phyloP scores from a whole-genome alignment of 2,797 vertebrate genomes.

The Strix occidentalis region DNA sequence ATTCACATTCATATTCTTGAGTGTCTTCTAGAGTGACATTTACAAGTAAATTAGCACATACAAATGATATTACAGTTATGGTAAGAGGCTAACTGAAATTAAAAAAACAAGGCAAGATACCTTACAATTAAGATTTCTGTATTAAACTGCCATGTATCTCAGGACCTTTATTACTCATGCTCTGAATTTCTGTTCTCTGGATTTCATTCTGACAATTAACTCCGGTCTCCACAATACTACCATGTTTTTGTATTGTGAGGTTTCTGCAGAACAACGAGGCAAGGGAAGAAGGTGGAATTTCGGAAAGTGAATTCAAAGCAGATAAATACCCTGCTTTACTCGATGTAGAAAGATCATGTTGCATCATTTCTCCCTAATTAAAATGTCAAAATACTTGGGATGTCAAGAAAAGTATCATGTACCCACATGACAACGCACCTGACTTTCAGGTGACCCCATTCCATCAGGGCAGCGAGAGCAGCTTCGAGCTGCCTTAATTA shows the following conservation, averaged over 20 bases:
- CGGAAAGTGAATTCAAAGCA: neutral
- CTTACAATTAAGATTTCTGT: conserved; percentile 20
- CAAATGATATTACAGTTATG: neutral
- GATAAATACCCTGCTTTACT: neutral
- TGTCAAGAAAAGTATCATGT: neutral
- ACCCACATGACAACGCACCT: neutral
- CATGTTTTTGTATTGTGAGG: neutral
- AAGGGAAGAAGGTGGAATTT: neutral
- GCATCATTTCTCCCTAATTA: neutral
- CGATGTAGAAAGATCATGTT: rapidly evolving
- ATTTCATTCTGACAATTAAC: neutral
- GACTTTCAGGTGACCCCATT: neutral
- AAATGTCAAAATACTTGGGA: neutral
- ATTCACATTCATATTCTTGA: conserved; percentile 5
- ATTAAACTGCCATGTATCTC: neutral
- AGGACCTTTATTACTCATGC: neutral
- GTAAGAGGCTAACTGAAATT: neutral
- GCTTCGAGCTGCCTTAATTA: neutral
- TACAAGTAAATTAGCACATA: conserved; percentile 50
- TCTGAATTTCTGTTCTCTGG: neutral
- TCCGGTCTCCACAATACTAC: neutral
- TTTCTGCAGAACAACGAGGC: neutral
- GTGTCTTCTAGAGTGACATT: conserved; percentile 47
- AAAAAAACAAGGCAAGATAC: neutral
- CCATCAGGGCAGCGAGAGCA: neutral